Conservation (phyloP, 2,888 invertebrate genomes). For the Frankliniella fusca region DNA sequence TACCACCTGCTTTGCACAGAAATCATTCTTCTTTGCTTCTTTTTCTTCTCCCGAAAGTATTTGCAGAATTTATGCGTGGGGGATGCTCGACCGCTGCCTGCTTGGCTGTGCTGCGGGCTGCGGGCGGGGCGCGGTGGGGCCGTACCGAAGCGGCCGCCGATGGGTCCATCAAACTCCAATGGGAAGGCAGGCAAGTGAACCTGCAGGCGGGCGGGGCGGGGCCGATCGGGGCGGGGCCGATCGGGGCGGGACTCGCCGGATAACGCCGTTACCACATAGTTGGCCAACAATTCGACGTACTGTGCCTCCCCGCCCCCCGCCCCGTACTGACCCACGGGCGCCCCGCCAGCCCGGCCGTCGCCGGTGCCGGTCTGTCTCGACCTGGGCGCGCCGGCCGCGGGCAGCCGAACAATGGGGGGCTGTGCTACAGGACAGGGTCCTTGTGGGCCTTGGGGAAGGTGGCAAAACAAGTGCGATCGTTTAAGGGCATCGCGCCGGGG, state of each 20-base stretch:
- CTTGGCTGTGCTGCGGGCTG: neutral
- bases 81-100: neutral
- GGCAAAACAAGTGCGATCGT: too few relatives aligned
- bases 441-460: too few relatives aligned
- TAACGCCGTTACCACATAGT: neutral
- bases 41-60: too few relatives aligned
- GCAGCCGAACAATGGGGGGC: neutral
- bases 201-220: neutral
- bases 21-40: too few relatives aligned
- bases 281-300: neutral
- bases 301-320: neutral
- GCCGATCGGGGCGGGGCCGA: neutral
- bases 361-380: neutral
- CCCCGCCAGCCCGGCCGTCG: neutral
- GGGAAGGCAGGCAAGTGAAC: neutral
- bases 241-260: neutral
- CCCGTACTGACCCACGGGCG: neutral
- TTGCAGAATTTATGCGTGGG: too few relatives aligned
- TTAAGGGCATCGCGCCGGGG: neutral
- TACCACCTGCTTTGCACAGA: neutral
- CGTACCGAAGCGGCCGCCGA: neutral
- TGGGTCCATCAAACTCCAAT: neutral
- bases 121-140: neutral
- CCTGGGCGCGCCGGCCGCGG: neutral
- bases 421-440: too few relatives aligned